Evolutionary conservation across 2,888 invertebrate genomes (phyloP), one percentile per base, ranked within the genome.

Genomic region (Nebria brevicollis): DNA sequence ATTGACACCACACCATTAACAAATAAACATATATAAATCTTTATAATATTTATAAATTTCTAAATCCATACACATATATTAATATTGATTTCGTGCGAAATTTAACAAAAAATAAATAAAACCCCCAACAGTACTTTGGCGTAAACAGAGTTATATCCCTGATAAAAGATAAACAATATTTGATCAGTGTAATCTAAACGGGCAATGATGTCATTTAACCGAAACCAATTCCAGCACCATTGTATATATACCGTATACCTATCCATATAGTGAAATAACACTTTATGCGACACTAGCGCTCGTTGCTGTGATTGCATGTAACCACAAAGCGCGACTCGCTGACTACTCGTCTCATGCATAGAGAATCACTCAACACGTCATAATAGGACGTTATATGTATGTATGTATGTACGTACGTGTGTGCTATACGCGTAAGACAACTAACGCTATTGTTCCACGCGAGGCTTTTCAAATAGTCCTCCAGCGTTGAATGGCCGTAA

Each of bases 141-240:
- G 8, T 54, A 54, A 54, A 54, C 54, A 54, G 8, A 13, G 4
- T 54, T 11, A 11, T 13, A 54, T 54, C 54, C 8, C 11, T 13
- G 54, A 54, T 54, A 54, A 54, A 54, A 54, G 54, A 54, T 54
- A 54, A 54, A 54, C 54, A 54, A 54, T 54, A 54, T 54, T 54
- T 54, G 54, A 54, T 54, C 54, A 54, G 54, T 13, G 7, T 54
- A 54, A 54, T 54, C 13, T 54, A 54, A 54, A 54, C 54, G 54
- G 54, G 4, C 54, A 54, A 8, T 54, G 54, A 54, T 8, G 54
- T 54, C 54, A 13, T 54, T 54, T 54, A 54, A 54, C 10, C 43
- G 7, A 10, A 43, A 43, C 6, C 43, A 43, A 43, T 43, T 43
- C 7, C 43, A 43, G 6, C 43, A 10, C 7, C 43, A 43, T 8